Evolutionary conservation across 2,113 vertebrate genomes (phyloP).

Genomic region (Nestor notabilis): DNA sequence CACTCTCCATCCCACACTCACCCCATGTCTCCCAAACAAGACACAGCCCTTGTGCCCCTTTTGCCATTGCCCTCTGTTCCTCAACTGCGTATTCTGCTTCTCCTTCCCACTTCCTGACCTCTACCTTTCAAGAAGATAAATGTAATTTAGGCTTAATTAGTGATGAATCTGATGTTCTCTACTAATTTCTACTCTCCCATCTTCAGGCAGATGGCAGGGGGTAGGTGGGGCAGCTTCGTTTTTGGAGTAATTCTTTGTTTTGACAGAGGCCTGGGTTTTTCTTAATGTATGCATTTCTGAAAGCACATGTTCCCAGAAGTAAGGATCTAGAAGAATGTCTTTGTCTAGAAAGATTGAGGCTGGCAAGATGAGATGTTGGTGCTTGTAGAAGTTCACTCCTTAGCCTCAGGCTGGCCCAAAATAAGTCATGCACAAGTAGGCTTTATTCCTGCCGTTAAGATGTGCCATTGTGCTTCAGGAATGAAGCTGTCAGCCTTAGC

Average conservation of each 20-base stretch:
- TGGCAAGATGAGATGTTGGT: background rate
- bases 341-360: background rate
- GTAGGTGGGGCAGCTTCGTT: fast-evolving
- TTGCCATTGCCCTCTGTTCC: background rate
- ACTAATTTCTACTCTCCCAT: background rate
- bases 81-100: background rate
- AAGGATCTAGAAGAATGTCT: background rate
- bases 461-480: background rate
- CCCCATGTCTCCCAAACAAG: background rate
- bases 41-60: background rate
- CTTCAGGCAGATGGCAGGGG: background rate
- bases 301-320: background rate
- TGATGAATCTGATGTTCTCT: background rate
- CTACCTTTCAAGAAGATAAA: background rate
- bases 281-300: background rate
- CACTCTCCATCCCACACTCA: background rate
- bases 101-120: background rate
- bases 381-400: background rate
- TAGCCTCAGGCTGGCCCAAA: background rate
- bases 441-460: background rate
- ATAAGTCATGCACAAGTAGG: background rate
- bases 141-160: background rate
- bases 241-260: background rate
- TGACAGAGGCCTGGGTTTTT: background rate
- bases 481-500: background rate